These are phyloP conservation scores for Cosmopolites sordidus DNA, from an alignment of 2,888 invertebrate genomes.

Conservation along the genomic window DNA sequence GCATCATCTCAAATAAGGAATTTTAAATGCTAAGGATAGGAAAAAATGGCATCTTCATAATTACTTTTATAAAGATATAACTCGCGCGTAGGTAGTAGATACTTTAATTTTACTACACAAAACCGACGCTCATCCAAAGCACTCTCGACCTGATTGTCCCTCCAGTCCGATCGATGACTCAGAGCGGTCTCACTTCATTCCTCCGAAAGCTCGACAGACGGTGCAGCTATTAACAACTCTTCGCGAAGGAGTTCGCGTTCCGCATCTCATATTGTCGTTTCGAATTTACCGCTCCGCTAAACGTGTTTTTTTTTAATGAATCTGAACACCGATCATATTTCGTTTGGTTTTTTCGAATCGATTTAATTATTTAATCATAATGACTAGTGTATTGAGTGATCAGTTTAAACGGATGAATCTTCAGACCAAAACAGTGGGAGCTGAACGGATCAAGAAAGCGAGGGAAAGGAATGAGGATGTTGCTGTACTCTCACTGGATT, in stretches of 20 bases:
- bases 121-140: no score
- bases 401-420: slow-evolving; percentile 70
- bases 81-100: slow-evolving; percentile 22
- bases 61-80: not conserved
- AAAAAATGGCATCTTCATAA: not conserved
- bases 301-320: no score
- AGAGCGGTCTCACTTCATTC: not conserved
- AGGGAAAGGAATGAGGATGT: slow-evolving; percentile 83
- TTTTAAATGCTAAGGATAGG: no score
- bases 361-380: slow-evolving; percentile 42
- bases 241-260: slow-evolving; percentile 13
- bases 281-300: not conserved
- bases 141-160: no score
- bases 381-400: slow-evolving; percentile 76
- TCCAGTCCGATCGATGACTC: no score
- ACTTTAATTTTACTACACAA: no score
- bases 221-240: slow-evolving; percentile 11
- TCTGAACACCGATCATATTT: not conserved
- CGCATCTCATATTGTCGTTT: not conserved
- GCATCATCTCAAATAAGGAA: no score
- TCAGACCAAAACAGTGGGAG: slow-evolving; percentile 76
- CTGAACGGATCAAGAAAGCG: slow-evolving; percentile 73
- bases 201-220: slow-evolving; percentile 7
- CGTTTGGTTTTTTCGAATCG: slow-evolving; percentile 1
- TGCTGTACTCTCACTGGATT: slow-evolving; percentile 79